Evolutionary conservation across 2,797 vertebrate genomes (phyloP).

Genomic region (Muscicapa striata): DNA sequence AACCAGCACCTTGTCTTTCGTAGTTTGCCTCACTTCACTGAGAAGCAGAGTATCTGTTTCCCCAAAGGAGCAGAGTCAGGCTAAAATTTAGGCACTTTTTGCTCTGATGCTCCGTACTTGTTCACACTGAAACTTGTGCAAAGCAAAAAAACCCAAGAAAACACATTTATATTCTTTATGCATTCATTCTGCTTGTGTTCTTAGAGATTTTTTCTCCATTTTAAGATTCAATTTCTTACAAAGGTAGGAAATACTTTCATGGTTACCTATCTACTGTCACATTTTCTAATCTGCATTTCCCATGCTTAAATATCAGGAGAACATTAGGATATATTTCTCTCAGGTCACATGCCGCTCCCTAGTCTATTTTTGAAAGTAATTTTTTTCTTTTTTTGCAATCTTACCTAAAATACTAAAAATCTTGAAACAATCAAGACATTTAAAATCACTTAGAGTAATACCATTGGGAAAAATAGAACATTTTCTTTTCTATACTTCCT

Average conservation of each 20-base stretch:
- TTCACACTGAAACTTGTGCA: not conserved
- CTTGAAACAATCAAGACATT: not conserved
- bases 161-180: not conserved
- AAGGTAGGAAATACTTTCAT: not conserved
- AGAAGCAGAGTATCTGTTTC: not conserved
- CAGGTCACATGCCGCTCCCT: not conserved
- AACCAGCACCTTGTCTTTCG: not conserved
- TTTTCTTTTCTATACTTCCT: not conserved
- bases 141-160: not conserved
- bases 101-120: not conserved
- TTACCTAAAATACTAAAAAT: not conserved
- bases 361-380: not conserved
- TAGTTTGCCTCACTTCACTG: conserved; percentile 5
- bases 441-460: not conserved
- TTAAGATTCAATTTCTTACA: not conserved
- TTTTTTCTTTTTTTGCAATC: not conserved
- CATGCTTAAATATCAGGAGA: not conserved
- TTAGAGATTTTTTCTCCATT: not conserved
- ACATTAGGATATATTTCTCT: not conserved
- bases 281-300: not conserved
- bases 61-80: not conserved
- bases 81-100: not conserved
- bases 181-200: not conserved
- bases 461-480: not conserved
- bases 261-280: not conserved